A percentile compares a stretch with the other conserved stretches of the same genome.
These are phyloP conservation scores for Oceanites oceanicus DNA, from an alignment of 2,113 vertebrate species.

Conservation along the genomic window DNA sequence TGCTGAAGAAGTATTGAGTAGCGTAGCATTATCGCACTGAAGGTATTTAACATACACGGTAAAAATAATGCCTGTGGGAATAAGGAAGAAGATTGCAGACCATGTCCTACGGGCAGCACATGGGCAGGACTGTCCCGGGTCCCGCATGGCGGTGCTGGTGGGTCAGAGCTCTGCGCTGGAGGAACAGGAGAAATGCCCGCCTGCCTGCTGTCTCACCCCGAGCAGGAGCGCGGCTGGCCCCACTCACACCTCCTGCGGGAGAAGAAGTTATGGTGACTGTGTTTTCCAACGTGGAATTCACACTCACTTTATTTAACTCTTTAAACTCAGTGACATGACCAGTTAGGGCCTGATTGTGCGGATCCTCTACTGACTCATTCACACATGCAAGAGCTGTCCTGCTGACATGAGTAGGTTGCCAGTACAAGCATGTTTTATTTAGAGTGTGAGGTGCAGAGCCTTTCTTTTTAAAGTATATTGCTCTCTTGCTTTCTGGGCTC, in stretches of 20 bases:
- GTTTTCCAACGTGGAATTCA: neutral
- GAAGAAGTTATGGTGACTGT: neutral
- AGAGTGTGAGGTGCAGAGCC: neutral
- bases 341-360: neutral
- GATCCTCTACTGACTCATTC: neutral
- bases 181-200: neutral
- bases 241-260: fast-evolving
- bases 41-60: neutral
- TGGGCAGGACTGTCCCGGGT: neutral
- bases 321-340: neutral
- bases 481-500: neutral
- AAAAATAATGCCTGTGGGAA: neutral
- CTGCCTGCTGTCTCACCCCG: fast-evolving
- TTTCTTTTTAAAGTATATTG: neutral
- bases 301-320: neutral
- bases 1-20: neutral
- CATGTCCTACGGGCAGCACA: fast-evolving
- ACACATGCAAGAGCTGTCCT: neutral
- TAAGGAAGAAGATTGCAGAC: neutral
- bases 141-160: fast-evolving
- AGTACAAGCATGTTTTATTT: neutral
- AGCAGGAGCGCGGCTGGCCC: neutral
- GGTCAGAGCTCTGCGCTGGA: neutral
- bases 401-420: neutral
- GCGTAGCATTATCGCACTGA: neutral